Evolutionary conservation across 2,113 vertebrate species (phyloP).

Genomic region (Aix galericulata): DNA sequence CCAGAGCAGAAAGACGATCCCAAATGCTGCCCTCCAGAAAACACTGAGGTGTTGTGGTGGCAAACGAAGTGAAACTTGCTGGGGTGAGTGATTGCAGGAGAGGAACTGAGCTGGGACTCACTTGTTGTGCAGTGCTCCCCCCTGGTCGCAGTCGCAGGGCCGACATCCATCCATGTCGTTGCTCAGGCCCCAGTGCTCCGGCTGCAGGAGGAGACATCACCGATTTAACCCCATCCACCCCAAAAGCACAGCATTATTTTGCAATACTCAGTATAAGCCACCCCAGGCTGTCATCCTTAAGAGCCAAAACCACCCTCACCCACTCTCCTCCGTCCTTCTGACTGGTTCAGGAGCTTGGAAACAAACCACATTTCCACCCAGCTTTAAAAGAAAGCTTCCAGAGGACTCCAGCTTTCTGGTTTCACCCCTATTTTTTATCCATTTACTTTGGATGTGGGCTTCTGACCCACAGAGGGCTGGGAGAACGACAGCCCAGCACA

Average conservation of each 20-base stretch:
- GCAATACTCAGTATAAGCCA: background rate
- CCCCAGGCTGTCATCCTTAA: background rate
- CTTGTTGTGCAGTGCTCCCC: slow-evolving; percentile 91
- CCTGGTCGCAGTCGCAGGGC: slow-evolving; percentile 93
- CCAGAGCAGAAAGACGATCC: background rate
- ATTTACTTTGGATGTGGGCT: background rate
- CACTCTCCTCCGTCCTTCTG: background rate
- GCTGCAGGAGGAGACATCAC: slow-evolving; percentile 74
- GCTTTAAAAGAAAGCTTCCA: background rate
- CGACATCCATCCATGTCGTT: slow-evolving; percentile 95
- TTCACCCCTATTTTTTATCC: background rate
- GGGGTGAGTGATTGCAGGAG: background rate
- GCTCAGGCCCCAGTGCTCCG: slow-evolving; percentile 95
- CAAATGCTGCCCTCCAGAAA: background rate
- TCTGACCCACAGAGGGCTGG: background rate
- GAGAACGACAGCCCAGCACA: background rate
- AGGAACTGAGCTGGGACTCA: slow-evolving; percentile 68
- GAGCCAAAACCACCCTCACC: background rate
- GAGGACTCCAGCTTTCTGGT: background rate
- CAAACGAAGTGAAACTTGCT: background rate
- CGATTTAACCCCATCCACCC: background rate
- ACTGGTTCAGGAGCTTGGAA: background rate
- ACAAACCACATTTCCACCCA: background rate
- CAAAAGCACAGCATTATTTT: background rate
- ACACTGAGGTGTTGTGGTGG: background rate